These are phyloP conservation scores for Copsychus sechellarum DNA, from an alignment of 2,113 vertebrate genomes.

Conservation along the genomic window DNA sequence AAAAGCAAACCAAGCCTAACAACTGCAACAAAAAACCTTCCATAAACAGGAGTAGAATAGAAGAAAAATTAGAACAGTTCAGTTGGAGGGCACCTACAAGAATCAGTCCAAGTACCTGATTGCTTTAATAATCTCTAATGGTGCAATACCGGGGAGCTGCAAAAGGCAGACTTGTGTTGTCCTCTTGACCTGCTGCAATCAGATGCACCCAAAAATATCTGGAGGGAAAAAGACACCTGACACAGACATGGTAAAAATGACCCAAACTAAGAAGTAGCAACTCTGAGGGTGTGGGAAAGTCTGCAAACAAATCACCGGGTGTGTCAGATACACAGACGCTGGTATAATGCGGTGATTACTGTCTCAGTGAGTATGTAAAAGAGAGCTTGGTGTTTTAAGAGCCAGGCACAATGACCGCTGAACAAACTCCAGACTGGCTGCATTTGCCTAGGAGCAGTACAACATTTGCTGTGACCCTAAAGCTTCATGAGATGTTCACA, in stretches of 20 bases:
- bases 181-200: neutral
- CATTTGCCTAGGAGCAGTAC: neutral
- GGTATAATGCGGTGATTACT: constrained; percentile 30
- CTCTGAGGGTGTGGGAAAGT: constrained; percentile 43
- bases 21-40: neutral
- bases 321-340: constrained; percentile 44
- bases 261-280: constrained; percentile 18
- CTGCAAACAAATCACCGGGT: constrained; percentile 53
- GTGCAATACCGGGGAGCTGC: neutral
- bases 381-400: neutral
- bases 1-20: neutral
- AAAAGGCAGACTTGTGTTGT: neutral
- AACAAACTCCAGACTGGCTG: neutral
- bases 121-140: neutral
- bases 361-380: constrained; percentile 10
- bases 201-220: constrained; percentile 3
- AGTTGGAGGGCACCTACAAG: neutral
- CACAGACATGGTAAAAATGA: constrained; percentile 14
- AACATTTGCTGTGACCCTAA: neutral
- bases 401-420: neutral
- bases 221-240: constrained; percentile 10
- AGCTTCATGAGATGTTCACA: neutral
- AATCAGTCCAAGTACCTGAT: neutral
- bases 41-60: neutral
- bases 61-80: neutral